Conservation (phyloP, 2,888 invertebrate species). For the Hyalella azteca region DNA sequence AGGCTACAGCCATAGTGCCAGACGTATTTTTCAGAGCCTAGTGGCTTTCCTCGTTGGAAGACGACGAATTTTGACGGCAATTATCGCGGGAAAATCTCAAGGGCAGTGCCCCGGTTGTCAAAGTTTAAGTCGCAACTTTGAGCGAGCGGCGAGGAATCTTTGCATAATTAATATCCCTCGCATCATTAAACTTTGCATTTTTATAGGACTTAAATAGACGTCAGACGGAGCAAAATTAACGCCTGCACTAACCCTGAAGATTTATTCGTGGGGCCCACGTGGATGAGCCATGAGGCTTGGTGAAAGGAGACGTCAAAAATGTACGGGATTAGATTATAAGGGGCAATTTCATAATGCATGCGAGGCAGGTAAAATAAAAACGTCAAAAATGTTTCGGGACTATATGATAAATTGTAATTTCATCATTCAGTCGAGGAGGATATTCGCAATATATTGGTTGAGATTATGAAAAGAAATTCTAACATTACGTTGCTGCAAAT, state of each 20-base stretch:
- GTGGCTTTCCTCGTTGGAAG: background rate
- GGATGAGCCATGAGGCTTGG: no score
- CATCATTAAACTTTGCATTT: constrained; percentile 10
- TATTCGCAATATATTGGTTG: no score
- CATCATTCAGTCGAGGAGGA: no score
- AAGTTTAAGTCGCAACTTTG: background rate
- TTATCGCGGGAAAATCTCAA: background rate
- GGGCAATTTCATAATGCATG: no score
- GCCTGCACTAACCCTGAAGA: background rate
- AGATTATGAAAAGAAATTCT: no score
- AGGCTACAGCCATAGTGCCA: no score
- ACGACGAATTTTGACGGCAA: background rate
- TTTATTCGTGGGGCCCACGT: background rate
- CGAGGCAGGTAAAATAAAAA: no score
- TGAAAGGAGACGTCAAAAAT: no score
- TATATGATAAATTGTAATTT: no score
- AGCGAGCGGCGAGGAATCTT: background rate
- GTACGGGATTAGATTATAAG: no score
- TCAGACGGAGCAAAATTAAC: background rate
- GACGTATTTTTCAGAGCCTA: background rate
- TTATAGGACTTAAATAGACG: constrained; percentile 22
- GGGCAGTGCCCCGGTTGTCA: background rate
- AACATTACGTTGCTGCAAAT: no score
- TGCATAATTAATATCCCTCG: constrained; percentile 34
- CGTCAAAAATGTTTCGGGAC: no score